phyloP scores from a whole-genome alignment of 2,113 vertebrate genomes.

The Cynoglossus semilaevis region DNA sequence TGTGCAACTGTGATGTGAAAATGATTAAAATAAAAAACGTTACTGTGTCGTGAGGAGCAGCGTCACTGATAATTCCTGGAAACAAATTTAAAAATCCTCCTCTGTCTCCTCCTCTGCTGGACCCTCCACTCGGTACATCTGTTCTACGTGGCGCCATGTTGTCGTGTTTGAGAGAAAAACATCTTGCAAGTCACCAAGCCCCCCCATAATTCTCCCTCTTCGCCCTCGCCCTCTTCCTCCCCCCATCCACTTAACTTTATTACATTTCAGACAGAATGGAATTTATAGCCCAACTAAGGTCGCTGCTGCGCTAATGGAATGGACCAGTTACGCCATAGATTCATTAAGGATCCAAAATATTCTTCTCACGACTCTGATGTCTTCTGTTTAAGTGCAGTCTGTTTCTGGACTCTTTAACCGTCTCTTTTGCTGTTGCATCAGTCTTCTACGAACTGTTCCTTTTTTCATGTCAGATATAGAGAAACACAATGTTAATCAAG shows the following conservation, averaged over 20 bases:
- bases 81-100: conserved; percentile 6
- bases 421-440: conserved; percentile 9
- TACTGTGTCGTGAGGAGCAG: too few relatives aligned
- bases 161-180: conserved; percentile 45
- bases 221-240: conserved; percentile 36
- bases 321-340: conserved; percentile 81
- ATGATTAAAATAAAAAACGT: too few relatives aligned
- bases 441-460: conserved; percentile 62
- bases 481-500: conserved; percentile 79
- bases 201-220: conserved; percentile 37
- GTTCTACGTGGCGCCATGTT: conserved; percentile 36
- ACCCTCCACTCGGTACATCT: background rate
- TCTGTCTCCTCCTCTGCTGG: conserved; percentile 2
- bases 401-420: conserved; percentile 16
- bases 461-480: conserved; percentile 54
- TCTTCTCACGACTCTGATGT: conserved; percentile 69
- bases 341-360: conserved; percentile 80
- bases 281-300: conserved; percentile 82
- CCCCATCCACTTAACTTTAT: conserved; percentile 81
- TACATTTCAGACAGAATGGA: conserved; percentile 79
- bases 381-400: conserved; percentile 67
- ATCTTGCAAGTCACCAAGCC: conserved; percentile 63
- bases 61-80: background rate
- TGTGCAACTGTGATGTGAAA: too few relatives aligned
- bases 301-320: conserved; percentile 85